Evolutionary conservation across 2,888 invertebrate species (phyloP).

Genomic region (Hipparchia sbordonii): DNA sequence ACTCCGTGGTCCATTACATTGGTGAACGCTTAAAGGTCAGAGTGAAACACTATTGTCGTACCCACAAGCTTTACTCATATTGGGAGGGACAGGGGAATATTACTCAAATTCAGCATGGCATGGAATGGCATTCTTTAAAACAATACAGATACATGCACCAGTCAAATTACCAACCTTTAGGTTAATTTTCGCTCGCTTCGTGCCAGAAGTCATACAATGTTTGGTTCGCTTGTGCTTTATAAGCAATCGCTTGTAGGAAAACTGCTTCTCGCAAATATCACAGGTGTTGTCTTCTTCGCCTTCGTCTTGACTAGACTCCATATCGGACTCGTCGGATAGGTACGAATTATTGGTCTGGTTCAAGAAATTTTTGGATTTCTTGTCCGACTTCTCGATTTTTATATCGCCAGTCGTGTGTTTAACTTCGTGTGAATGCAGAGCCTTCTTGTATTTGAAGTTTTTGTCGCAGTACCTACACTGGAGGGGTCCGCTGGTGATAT

Average conservation of each 20-base stretch:
- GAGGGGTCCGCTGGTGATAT: conserved; percentile 44
- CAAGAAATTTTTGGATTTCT: conserved; percentile 43
- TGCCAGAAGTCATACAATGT: conserved; percentile 72
- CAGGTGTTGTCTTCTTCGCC: conserved; percentile 72
- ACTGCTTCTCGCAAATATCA: conserved; percentile 77
- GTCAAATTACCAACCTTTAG: conserved; percentile 40
- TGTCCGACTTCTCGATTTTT: conserved; percentile 58
- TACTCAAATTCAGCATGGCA: no score
- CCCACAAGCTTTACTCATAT: no score
- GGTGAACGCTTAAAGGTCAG: no score
- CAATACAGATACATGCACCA: neutral
- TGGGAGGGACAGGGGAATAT: no score
- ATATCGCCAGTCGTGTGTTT: conserved; percentile 52
- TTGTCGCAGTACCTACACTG: conserved; percentile 68
- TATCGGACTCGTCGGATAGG: conserved; percentile 57
- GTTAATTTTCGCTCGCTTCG: conserved; percentile 68
- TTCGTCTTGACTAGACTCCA: conserved; percentile 65
- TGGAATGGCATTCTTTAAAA: no score
- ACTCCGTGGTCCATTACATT: no score
- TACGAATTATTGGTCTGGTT: conserved; percentile 48
- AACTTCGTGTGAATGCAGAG: conserved; percentile 54
- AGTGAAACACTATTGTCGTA: no score
- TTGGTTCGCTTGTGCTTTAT: conserved; percentile 73
- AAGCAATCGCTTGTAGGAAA: conserved; percentile 70
- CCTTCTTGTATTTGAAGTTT: conserved; percentile 69